Evolutionary conservation across 2,113 vertebrate species (phyloP).

Genomic region (Hypocryptadius cinnamomeus): DNA sequence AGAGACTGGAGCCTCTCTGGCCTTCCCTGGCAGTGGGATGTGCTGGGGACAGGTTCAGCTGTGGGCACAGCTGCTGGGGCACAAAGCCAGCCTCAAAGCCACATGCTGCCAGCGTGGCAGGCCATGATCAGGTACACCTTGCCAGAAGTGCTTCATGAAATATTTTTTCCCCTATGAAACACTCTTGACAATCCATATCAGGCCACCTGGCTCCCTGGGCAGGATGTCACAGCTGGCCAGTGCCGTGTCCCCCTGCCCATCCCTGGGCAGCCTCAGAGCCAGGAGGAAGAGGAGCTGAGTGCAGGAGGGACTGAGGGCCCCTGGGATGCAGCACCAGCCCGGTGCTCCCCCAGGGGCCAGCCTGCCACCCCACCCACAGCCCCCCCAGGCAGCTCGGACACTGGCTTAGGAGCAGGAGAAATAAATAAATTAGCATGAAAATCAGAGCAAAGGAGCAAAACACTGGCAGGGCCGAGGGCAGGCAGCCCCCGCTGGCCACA

Average conservation of each 20-base stretch:
- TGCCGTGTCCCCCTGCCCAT: rapidly evolving
- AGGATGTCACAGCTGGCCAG: neutral
- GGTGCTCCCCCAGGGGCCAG: neutral
- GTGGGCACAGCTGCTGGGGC: neutral
- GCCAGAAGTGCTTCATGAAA: neutral
- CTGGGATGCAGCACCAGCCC: neutral
- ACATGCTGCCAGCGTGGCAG: neutral
- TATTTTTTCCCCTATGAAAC: neutral
- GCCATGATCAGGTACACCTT: neutral
- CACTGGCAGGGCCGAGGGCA: neutral
- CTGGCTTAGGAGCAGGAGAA: neutral
- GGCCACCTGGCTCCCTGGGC: neutral
- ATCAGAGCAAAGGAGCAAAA: neutral
- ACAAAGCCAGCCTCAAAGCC: neutral
- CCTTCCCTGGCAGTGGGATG: neutral
- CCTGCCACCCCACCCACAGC: rapidly evolving
- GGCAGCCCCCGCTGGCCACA: neutral
- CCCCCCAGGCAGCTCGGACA: neutral
- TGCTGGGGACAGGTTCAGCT: neutral
- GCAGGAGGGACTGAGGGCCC: neutral
- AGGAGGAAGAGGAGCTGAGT: neutral
- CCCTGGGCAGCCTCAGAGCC: neutral
- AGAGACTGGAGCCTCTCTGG: neutral
- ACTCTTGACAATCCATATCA: rapidly evolving
- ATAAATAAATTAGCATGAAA: neutral